Conservation (phyloP, 2,113 vertebrate species). For the Lepisosteus oculatus region DNA sequence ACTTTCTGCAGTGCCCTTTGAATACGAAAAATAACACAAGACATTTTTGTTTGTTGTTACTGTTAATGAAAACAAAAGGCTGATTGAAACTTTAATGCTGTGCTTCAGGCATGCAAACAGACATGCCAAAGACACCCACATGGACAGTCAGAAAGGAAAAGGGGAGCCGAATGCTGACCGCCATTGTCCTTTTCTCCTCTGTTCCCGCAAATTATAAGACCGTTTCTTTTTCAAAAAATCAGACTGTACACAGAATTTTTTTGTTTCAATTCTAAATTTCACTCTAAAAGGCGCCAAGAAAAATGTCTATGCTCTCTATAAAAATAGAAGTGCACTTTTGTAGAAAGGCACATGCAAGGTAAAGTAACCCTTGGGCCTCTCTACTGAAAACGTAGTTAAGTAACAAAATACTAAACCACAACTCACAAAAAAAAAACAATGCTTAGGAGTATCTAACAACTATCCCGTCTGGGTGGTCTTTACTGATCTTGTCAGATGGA, state of each 20-base stretch:
- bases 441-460: background rate
- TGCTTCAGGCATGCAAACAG: slow-evolving; percentile 41
- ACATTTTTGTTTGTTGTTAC: slow-evolving; percentile 55
- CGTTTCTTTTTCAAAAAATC: slow-evolving; percentile 1
- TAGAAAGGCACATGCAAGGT: slow-evolving; percentile 20
- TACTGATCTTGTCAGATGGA: slow-evolving; percentile 3
- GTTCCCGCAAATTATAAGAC: background rate
- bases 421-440: slow-evolving; percentile 17
- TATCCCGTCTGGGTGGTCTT: slow-evolving; percentile 24
- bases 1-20: slow-evolving; percentile 40
- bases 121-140: slow-evolving; percentile 57
- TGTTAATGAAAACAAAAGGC: slow-evolving; percentile 70
- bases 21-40: slow-evolving; percentile 49
- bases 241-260: slow-evolving; percentile 8
- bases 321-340: slow-evolving; percentile 18
- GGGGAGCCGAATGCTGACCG: slow-evolving; percentile 51
- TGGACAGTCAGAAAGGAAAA: slow-evolving; percentile 56
- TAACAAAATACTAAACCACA: slow-evolving; percentile 17
- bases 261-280: slow-evolving; percentile 2
- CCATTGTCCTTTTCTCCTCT: slow-evolving; percentile 19
- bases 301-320: slow-evolving; percentile 20
- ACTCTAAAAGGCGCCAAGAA: slow-evolving; percentile 13
- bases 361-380: slow-evolving; percentile 6
- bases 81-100: slow-evolving; percentile 59
- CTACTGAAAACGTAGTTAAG: slow-evolving; percentile 1